Base-by-base conservation (phyloP, 2,113 vertebrate species). In the Phoenicopterus ruber region DNA sequence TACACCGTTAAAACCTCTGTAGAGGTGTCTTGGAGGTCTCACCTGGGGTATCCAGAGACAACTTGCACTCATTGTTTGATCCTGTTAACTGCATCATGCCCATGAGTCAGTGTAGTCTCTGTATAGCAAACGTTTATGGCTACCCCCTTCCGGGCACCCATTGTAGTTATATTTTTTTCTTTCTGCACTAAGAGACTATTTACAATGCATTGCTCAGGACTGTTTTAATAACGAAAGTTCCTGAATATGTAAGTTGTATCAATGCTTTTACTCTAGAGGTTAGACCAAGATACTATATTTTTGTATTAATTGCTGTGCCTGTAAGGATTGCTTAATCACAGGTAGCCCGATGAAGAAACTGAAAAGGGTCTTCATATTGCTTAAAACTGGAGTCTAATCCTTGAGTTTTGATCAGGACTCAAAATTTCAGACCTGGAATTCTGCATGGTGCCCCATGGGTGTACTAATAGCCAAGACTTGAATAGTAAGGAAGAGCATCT, bases 81-180 rank as follows among this genome's bases (percentile, higher is more conserved):
- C 17, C 49, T 42, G 15, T 84, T 70, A 66, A 54, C 20, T 62
- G n/a, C 38, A 32, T 77, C 11, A 26, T 11, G 10, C 29, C 10
- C 8, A 10, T 3, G 8, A 66, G 31, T 40, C 74, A 5, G 0
- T 5, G 0, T 17, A 46, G 21, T 36, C 6, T 0, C 0, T 40
- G 12, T 25, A 34, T 40, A 38, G 42, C 34, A 54, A 49, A 20
- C 0, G 0, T 70, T 63, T 28, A 31, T 50, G 7, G 3, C 63
- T 67, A 21, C 34, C 18, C 8, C 5, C 89, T 94, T 65, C 44
- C 4, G 1, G 63, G 58, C 13, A 67, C 17, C 25, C 6, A 6
- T 76, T 94, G 24, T 32, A 34, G 34, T 80, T 79, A 32, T 3
- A 22, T 24, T 57, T 36, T 55, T 72, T 88, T 26, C 10, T 82